A percentile compares a stretch with the other conserved stretches of the same genome.
These are phyloP conservation scores for Apotomis capreana DNA, from an alignment of 2,888 invertebrate species.

Conservation along the genomic window DNA sequence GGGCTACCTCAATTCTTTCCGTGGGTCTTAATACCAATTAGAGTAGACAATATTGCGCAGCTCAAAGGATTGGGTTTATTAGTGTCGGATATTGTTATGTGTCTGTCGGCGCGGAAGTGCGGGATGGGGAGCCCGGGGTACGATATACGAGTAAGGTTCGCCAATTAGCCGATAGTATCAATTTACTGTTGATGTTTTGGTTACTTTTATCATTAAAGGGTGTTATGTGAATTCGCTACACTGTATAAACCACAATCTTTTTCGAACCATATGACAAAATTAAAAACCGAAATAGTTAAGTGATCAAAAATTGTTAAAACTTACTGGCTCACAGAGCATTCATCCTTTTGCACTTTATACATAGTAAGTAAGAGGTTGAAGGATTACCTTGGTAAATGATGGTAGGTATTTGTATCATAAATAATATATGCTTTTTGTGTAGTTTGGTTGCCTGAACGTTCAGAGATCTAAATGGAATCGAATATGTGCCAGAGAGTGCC, in stretches of 20 bases:
- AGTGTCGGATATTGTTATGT: constrained; percentile 79
- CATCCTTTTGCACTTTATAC: too few relatives aligned
- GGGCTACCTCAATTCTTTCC: constrained; percentile 76
- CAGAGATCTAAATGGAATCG: too few relatives aligned
- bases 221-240: not conserved
- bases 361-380: too few relatives aligned
- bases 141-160: constrained; percentile 18
- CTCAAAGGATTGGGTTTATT: constrained; percentile 78
- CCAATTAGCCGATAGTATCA: constrained; percentile 40
- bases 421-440: too few relatives aligned
- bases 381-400: too few relatives aligned
- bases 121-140: constrained; percentile 37
- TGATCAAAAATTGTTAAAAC: too few relatives aligned
- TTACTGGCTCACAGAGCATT: too few relatives aligned
- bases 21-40: constrained; percentile 79
- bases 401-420: too few relatives aligned
- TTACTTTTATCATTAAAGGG: not conserved
- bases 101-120: constrained; percentile 65
- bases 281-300: too few relatives aligned
- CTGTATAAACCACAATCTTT: not conserved
- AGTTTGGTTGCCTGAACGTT: too few relatives aligned
- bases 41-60: constrained; percentile 74
- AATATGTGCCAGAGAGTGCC: too few relatives aligned
- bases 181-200: constrained; percentile 28
- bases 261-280: too few relatives aligned